Base-by-base conservation (phyloP, 2,888 invertebrate genomes). In the Amphipyra tragopoginis region DNA sequence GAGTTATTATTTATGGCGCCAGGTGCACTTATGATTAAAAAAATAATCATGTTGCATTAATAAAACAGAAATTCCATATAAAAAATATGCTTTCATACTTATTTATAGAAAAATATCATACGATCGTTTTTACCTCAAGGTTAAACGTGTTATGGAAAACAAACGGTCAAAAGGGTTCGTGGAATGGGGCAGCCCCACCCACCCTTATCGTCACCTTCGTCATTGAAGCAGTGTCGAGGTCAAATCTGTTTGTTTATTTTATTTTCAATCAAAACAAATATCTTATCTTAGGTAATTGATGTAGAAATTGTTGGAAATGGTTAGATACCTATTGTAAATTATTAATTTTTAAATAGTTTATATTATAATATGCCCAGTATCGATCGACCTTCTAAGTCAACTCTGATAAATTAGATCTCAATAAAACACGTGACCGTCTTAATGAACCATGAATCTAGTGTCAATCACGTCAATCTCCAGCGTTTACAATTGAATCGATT, bases 381-480 rank as follows among this genome's bases (percentile, higher is more conserved):
- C 15, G 38, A 38, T 54, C 26, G 52, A 75, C 64, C 48, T 47
- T 6, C 26, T 6, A 55, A 56, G 52, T 43, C 26, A 54, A 71
- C 50, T 76, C 9, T 33, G 39, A 40, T 53, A 26, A n/a, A 65
- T 72, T 47, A 72, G 53, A 71, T 65, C 44, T 57, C 38, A 49
- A 50, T 39, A 40, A 21, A 50, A 68, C 65, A 69, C 69, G 65
- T 77, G 63, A 69, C 44, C 49, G 21, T 42, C 13, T 48, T 56
- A 56, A 56, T 66, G 63, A 77, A 65, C 75, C 55, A 50, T 59
- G 45, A 53, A 52, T 58, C 14, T 34, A 49, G 52, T 53, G 58
- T 75, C 77, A 72, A 75, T 39, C 51, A 54, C 66, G 54, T 64
- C 53, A 66, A 53, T 64, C 13, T 36, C 21, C 9, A 39, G 26